A percentile compares a stretch with the other conserved stretches of the same genome.
Conservation (phyloP, 2,797 vertebrate genomes). For the Chelon auratus region DNA sequence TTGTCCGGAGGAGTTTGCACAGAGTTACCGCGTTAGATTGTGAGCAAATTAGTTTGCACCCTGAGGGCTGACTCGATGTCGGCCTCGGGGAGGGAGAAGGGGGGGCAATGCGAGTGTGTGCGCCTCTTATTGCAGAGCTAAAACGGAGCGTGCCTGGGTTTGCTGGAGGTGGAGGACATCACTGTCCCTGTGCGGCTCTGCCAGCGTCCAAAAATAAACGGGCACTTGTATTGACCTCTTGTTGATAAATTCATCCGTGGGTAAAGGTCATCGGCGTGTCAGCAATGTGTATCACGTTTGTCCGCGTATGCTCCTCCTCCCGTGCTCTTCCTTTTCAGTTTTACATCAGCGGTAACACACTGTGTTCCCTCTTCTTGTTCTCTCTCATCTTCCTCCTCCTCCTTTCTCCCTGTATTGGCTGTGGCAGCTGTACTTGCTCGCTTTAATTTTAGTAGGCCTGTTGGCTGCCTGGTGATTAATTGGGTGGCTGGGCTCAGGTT, state of each 20-base stretch:
- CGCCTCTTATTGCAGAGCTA: conserved; percentile 13
- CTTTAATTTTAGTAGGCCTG: conserved; percentile 61
- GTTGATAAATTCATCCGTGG: conserved; percentile 63
- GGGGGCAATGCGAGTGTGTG: conserved; percentile 6
- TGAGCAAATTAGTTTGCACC: conserved; percentile 68
- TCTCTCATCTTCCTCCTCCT: conserved; percentile 18
- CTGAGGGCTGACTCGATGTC: conserved; percentile 58
- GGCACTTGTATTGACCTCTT: conserved; percentile 48
- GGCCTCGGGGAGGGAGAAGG: conserved; percentile 38
- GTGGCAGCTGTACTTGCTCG: conserved; percentile 60
- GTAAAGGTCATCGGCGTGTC: conserved; percentile 55
- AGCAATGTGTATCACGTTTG: conserved; percentile 28
- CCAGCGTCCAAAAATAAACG: conserved; percentile 71
- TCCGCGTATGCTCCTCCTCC: conserved; percentile 24
- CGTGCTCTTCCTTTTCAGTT: conserved; percentile 21
- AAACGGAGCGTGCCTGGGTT: conserved; percentile 16
- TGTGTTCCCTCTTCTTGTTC: background rate
- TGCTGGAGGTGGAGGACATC: conserved; percentile 49
- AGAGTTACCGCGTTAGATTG: conserved; percentile 51
- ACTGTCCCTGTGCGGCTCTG: conserved; percentile 52
- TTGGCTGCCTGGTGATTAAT: conserved; percentile 68
- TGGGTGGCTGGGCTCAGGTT: conserved; percentile 63
- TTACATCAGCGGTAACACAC: conserved; percentile 9
- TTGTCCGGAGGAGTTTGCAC: conserved; percentile 54
- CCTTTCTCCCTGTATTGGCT: conserved; percentile 20